phyloP scores from a whole-genome alignment of 2,888 invertebrate genomes.

The Pachycephus smyrnensis region DNA sequence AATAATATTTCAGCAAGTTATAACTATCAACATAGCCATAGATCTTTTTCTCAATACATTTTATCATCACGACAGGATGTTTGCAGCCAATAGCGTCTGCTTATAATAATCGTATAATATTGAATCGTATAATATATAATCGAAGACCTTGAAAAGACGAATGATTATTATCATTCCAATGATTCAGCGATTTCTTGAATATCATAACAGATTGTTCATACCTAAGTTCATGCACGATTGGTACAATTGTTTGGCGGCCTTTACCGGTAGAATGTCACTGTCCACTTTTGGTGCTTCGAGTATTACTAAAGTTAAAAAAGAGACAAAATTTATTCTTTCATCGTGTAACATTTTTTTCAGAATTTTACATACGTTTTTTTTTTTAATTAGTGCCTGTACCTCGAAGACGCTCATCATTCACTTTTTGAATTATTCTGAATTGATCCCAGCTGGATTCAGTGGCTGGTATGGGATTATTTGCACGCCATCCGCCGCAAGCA shows the following conservation, averaged over 20 bases:
- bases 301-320: conserved; percentile 18
- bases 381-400: conserved; percentile 33
- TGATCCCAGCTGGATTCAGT: conserved; percentile 56
- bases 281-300: conserved; percentile 21
- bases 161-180: neutral
- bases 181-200: neutral
- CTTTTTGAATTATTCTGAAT: conserved; percentile 56
- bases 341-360: neutral
- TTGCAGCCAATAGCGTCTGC: no score
- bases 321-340: neutral
- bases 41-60: no score
- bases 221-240: conserved; percentile 27
- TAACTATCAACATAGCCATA: no score
- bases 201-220: neutral
- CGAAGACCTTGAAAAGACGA: neutral
- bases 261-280: conserved; percentile 23
- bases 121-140: no score
- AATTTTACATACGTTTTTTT: conserved; percentile 18
- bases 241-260: conserved; percentile 25
- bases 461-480: conserved; percentile 48
- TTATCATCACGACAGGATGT: no score
- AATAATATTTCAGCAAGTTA: no score
- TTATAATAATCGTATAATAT: neutral
- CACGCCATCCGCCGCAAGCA: conserved; percentile 63
- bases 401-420: conserved; percentile 49